phyloP scores from a whole-genome alignment of 2,797 vertebrate genomes.

The Bradypodion ventrale region DNA sequence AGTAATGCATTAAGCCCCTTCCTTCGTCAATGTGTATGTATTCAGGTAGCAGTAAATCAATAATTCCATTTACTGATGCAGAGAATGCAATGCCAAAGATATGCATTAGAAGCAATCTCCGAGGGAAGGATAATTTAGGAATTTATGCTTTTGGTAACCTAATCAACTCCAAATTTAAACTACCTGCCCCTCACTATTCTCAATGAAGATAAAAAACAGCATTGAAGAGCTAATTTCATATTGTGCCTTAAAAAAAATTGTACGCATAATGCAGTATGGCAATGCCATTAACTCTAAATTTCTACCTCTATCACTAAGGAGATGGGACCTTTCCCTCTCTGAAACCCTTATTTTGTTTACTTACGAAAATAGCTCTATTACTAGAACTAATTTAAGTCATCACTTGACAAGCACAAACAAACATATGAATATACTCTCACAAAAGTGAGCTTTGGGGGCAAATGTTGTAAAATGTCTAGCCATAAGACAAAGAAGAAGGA shows the following conservation, averaged over 20 bases:
- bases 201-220: not conserved
- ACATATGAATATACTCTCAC: not conserved
- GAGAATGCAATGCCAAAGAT: not conserved
- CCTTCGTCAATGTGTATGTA: conserved; percentile 7
- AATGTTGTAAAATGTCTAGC: not conserved
- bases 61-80: conserved; percentile 13
- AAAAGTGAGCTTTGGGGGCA: too few relatives aligned
- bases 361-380: not conserved
- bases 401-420: not conserved
- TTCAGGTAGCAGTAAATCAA: conserved; percentile 32
- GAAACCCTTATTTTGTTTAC: not conserved
- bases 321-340: not conserved
- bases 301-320: not conserved
- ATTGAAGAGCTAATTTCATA: not conserved
- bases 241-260: not conserved
- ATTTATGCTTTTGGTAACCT: not conserved
- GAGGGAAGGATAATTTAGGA: conserved; percentile 16
- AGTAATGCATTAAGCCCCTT: conserved; percentile 33
- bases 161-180: conserved; percentile 21
- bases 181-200: not conserved
- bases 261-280: not conserved
- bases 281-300: not conserved
- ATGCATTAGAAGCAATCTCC: conserved; percentile 18
- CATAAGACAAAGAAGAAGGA: not conserved
- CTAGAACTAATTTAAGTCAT: not conserved